Conservation (phyloP, 2,888 invertebrate genomes). For the Drosophila meridionalis region DNA sequence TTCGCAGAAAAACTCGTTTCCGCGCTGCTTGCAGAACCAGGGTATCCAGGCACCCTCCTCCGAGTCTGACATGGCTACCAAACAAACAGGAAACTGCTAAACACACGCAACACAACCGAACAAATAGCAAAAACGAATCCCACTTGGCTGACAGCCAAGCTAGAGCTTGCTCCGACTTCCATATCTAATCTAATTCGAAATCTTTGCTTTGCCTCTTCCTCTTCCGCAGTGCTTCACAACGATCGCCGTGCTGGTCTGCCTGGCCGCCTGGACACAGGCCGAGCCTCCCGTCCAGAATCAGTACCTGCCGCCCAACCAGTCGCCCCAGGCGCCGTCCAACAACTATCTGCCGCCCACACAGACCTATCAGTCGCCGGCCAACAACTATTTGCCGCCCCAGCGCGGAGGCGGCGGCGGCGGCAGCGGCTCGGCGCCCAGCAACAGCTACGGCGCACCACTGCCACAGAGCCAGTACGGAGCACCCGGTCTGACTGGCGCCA, state of each 20-base stretch:
- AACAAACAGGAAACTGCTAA: not conserved
- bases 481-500: slow-evolving; percentile 86
- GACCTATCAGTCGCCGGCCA: slow-evolving; percentile 84
- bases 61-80: slow-evolving; percentile 95
- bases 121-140: not conserved
- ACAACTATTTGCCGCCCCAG: slow-evolving; percentile 85
- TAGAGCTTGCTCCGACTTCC: slow-evolving; percentile 11
- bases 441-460: slow-evolving; percentile 72
- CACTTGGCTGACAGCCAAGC: not conserved
- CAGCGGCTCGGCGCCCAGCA: slow-evolving; percentile 70
- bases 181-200: not conserved
- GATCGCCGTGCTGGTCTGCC: slow-evolving; percentile 82
- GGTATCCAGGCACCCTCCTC: slow-evolving; percentile 99
- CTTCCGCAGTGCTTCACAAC: slow-evolving; percentile 81
- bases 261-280: slow-evolving; percentile 80
- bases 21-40: slow-evolving; percentile 99
- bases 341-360: slow-evolving; percentile 85
- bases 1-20: slow-evolving; percentile 99
- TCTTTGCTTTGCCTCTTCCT: not conserved
- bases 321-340: slow-evolving; percentile 81
- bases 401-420: slow-evolving; percentile 44
- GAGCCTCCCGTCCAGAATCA: slow-evolving; percentile 84
- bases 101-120: slow-evolving; percentile 2
- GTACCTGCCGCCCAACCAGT: slow-evolving; percentile 85
- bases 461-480: slow-evolving; percentile 86